A percentile compares a stretch with the other conserved stretches of the same genome.
These are phyloP conservation scores for Dipodomys stephensi DNA, from an alignment of 2,113 vertebrate genomes.

Conservation along the genomic window DNA sequence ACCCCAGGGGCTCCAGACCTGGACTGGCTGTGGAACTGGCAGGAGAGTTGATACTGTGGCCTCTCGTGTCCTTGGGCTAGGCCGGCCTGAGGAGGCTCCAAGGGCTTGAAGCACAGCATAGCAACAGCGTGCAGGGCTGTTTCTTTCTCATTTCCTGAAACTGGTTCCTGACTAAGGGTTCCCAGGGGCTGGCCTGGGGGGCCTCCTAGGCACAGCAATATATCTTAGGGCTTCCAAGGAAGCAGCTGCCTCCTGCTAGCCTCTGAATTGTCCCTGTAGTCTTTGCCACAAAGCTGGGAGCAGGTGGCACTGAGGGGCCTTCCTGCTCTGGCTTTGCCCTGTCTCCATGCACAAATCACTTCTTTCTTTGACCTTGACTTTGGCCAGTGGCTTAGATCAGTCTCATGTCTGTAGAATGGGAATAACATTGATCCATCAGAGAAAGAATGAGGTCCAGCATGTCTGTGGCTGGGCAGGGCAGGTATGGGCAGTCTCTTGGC, in stretches of 20 bases:
- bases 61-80: not conserved
- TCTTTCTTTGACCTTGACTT: not conserved
- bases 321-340: not conserved
- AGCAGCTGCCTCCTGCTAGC: not conserved
- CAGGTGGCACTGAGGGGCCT: not conserved
- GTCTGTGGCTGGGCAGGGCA: rapidly evolving
- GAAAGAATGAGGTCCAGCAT: not conserved
- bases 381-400: not conserved
- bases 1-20: not conserved
- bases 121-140: not conserved
- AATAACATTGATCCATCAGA: not conserved
- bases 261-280: not conserved
- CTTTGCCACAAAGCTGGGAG: not conserved
- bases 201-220: not conserved
- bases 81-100: no score
- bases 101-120: not conserved
- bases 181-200: not conserved
- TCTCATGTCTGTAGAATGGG: not conserved
- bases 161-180: not conserved
- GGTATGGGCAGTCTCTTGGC: not conserved
- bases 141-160: not conserved
- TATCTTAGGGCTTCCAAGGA: not conserved
- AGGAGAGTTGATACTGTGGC: not conserved
- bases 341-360: not conserved
- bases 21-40: not conserved